These are phyloP conservation scores for Diuraphis noxia DNA, from an alignment of 1,140 invertebrate genomes.

Conservation along the genomic window DNA sequence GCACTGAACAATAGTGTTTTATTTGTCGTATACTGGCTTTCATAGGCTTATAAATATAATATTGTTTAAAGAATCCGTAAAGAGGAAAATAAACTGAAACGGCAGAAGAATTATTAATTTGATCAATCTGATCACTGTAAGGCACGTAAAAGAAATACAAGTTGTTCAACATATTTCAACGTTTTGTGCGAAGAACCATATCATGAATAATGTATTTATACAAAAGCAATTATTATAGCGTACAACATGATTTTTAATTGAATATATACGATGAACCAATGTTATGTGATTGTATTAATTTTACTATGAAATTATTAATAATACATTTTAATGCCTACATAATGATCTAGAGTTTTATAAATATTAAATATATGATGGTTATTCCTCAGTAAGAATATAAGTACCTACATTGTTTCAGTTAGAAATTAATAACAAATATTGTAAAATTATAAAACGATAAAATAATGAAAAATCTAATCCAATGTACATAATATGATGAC, in stretches of 20 bases:
- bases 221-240: slow-evolving; percentile 37
- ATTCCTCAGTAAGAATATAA: not conserved
- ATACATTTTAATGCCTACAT: not conserved
- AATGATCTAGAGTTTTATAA: not conserved
- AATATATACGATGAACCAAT: not conserved
- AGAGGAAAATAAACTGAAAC: slow-evolving; percentile 43
- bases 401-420: not conserved
- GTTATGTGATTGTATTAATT: not conserved
- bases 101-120: slow-evolving; percentile 43
- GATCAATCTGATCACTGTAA: slow-evolving; percentile 16
- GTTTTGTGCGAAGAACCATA: slow-evolving; percentile 9
- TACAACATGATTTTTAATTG: slow-evolving; percentile 31
- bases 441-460: not conserved
- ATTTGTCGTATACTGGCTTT: not conserved
- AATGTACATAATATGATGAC: not conserved
- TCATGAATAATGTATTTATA: slow-evolving; percentile 49
- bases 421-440: not conserved
- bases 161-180: slow-evolving; percentile 45
- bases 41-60: not conserved
- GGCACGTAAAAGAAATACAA: slow-evolving; percentile 38
- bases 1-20: not conserved
- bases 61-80: slow-evolving; percentile 8
- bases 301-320: not conserved
- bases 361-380: not conserved
- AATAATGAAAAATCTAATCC: not conserved